Conservation (phyloP, 2,113 vertebrate species). For the Onychorhynchus coronatus region DNA sequence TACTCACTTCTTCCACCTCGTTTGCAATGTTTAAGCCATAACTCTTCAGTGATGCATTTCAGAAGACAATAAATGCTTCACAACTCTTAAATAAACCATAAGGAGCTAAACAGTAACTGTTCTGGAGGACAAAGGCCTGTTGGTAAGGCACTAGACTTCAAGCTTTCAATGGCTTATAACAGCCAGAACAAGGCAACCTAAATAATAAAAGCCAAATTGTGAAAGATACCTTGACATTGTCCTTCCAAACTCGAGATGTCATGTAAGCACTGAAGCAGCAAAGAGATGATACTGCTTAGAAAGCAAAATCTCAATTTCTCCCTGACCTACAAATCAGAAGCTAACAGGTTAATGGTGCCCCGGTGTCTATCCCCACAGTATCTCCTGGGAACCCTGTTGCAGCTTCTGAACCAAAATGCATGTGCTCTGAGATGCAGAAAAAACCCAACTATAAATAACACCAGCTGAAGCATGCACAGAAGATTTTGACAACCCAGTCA, state of each 20-base stretch:
- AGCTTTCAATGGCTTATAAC: neutral
- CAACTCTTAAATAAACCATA: slow-evolving; percentile 13
- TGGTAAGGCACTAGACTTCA: neutral
- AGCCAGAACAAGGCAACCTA: slow-evolving; percentile 9
- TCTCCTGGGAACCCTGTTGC: neutral
- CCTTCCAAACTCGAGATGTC: slow-evolving; percentile 34
- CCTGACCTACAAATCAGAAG: slow-evolving; percentile 40
- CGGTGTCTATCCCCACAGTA: neutral
- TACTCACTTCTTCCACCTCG: neutral
- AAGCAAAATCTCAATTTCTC: slow-evolving; percentile 43
- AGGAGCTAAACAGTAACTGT: neutral
- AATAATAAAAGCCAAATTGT: neutral
- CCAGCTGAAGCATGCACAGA: neutral
- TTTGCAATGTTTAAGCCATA: neutral
- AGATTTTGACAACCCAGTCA: neutral
- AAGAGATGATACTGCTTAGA: slow-evolving; percentile 23
- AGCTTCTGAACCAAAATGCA: neutral
- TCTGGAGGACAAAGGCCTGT: neutral
- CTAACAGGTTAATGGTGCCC: neutral
- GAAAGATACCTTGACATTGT: slow-evolving; percentile 14
- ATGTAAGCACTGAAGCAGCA: slow-evolving; percentile 33
- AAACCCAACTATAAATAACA: neutral
- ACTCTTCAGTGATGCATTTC: neutral
- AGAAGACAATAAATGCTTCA: slow-evolving; percentile 8
- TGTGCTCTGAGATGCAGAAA: neutral